A percentile compares a stretch with the other conserved stretches of the same genome.
Evolutionary conservation across 2,113 vertebrate species (phyloP).

Genomic region (Xenopus borealis): DNA sequence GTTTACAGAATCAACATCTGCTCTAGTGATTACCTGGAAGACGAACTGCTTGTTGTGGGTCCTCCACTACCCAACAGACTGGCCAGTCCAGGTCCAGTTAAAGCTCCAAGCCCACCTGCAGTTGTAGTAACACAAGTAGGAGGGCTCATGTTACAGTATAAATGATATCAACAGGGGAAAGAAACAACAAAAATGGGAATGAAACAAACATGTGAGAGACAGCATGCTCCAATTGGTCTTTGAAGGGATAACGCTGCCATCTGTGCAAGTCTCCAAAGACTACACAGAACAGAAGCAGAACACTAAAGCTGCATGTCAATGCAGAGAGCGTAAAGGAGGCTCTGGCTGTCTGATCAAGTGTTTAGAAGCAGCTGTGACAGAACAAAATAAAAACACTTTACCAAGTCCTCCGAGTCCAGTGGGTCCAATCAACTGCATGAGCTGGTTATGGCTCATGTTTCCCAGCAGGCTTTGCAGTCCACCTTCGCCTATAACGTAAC

Average conservation of each 20-base stretch:
- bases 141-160: not conserved
- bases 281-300: not conserved
- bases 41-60: conserved; percentile 84
- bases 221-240: not conserved
- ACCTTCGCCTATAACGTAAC: conserved; percentile 80
- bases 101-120: conserved; percentile 86
- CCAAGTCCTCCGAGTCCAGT: conserved; percentile 92
- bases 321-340: not conserved
- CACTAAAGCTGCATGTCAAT: not conserved
- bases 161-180: not conserved
- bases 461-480: conserved; percentile 96
- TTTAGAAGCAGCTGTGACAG: not conserved
- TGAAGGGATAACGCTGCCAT: not conserved
- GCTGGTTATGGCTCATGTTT: conserved; percentile 98
- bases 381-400: conserved; percentile 52
- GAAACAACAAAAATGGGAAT: not conserved
- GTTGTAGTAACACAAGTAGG: not conserved
- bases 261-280: not conserved
- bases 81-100: conserved; percentile 88
- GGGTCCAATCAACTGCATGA: conserved; percentile 97
- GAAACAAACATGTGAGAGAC: not conserved
- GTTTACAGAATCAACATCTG: not conserved
- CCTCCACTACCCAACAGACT: conserved; percentile 87
- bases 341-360: not conserved
- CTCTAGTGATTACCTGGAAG: conserved; percentile 78